Evolutionary conservation across 2,888 invertebrate genomes (phyloP), one percentile per base, ranked within the genome.

Genomic region (Apoda limacodes): DNA sequence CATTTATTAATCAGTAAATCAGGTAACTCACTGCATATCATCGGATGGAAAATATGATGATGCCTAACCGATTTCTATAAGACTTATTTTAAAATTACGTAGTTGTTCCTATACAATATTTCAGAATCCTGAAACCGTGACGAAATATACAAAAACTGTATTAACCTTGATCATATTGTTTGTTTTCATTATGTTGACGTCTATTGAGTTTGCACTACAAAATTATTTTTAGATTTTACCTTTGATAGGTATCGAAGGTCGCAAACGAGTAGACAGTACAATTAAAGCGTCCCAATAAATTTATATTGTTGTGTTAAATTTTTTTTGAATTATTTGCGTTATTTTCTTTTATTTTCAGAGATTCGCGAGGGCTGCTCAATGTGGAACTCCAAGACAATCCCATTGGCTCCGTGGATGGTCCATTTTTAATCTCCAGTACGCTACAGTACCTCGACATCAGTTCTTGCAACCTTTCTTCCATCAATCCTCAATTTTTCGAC

Each of bases 381-480:
- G 72, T 89, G 45, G 88, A 89, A 52, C 74, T 89, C 4, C 87
- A 88, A 56, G 84, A 85, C 47, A 89, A 89, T 54, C 87, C 86
- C 1, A 60, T 88, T 39, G 71, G 74, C 32, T 59, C 70, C 30
- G 82, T 87, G 2, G 83, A 84, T n/a, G 88, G 86, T 3, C 82
- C 85, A 3, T 88, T 89, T 50, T 60, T 89, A 13, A 75, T 84
- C 32, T 87, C 87, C 20, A 78, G 82, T 35, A 86, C 88, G 1
- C 68, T 89, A 27, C 83, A 87, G 42, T 88, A 85, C 51, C 72
- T 89, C 36, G 88, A 89, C 55, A 78, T 89, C 46, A 88, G 85
- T 58, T 82, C 81, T 32, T 88, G 88, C 59, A 83, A 83, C 28
- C 66, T 89, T 15, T 72, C 76, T 10, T 56, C 54, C 23, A 74